Conservation (phyloP, 2,797 vertebrate species). For the Enteromius mattozi region DNA sequence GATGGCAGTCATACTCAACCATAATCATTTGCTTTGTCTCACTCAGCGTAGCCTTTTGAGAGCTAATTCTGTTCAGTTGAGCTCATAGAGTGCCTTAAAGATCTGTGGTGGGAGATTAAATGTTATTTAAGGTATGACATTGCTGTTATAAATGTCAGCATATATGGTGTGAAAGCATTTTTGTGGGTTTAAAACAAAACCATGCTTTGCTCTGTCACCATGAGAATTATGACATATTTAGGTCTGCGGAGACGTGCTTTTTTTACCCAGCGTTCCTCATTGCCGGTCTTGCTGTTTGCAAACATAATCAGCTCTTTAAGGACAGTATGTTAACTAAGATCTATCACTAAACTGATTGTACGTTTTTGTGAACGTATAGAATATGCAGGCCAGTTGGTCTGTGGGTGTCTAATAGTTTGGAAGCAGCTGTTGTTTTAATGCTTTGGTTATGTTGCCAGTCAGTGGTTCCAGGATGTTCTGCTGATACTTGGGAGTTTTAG, state of each 20-base stretch:
- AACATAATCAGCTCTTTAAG: neutral
- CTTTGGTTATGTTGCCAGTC: neutral
- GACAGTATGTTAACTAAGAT: neutral
- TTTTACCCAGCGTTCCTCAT: neutral
- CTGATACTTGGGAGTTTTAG: neutral
- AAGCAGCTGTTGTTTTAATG: conserved; percentile 16
- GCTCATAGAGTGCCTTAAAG: neutral
- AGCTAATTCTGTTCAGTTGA: neutral
- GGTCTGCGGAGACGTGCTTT: neutral
- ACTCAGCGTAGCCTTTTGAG: conserved; percentile 1
- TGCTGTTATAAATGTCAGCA: neutral
- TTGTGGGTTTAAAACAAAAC: neutral
- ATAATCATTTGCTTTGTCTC: conserved; percentile 28
- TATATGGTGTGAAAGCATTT: neutral
- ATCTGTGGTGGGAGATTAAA: conserved; percentile 17
- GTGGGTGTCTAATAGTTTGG: neutral
- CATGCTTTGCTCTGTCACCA: neutral
- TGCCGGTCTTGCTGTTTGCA: neutral
- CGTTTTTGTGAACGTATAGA: neutral
- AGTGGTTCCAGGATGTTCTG: neutral
- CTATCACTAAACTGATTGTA: neutral
- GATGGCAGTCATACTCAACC: conserved; percentile 20
- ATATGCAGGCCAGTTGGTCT: neutral
- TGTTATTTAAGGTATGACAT: neutral
- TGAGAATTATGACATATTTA: conserved; percentile 1